Percentiles rank a stretch among this genome's conserved stretches.
Conservation (phyloP, 2,113 vertebrate species). For the Perca schrenkii region DNA sequence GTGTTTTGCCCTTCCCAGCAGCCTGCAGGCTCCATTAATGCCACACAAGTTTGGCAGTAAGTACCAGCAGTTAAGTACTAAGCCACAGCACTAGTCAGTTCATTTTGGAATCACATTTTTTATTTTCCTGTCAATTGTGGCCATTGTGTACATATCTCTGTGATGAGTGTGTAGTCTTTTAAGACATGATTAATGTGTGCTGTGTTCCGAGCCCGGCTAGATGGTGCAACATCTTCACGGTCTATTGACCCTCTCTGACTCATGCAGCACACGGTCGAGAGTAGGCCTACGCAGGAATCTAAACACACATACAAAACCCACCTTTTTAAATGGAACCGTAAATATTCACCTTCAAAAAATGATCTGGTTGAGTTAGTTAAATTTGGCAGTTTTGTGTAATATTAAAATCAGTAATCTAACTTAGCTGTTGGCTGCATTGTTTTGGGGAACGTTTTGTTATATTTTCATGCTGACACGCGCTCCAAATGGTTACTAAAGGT, state of each 20-base stretch:
- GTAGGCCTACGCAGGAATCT: slow-evolving; percentile 3
- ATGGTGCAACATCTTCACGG: slow-evolving; percentile 72
- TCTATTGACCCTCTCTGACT: slow-evolving; percentile 79
- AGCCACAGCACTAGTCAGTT: slow-evolving; percentile 2
- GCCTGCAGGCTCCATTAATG: slow-evolving; percentile 17
- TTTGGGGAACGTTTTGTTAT: neutral
- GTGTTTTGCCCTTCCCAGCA: neutral
- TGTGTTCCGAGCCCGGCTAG: slow-evolving; percentile 57
- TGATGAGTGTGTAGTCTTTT: slow-evolving; percentile 71
- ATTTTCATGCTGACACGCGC: neutral
- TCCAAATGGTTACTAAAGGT: neutral
- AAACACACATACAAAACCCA: neutral
- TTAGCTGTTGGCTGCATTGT: neutral
- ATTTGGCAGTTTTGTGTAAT: neutral
- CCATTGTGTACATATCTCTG: slow-evolving; percentile 25
- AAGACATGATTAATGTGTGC: slow-evolving; percentile 75
- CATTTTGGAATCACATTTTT: slow-evolving; percentile 47
- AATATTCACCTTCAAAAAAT: neutral
- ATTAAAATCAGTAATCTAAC: neutral
- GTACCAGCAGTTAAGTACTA: slow-evolving; percentile 19
- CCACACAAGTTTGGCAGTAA: neutral
- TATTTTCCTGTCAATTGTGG: slow-evolving; percentile 37
- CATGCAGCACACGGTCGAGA: slow-evolving; percentile 62
- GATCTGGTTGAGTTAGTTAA: neutral
- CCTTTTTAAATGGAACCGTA: neutral